Evolutionary conservation across 2,113 vertebrate genomes (phyloP), one percentile per base, ranked within the genome.

Genomic region (Nibea albiflora): DNA sequence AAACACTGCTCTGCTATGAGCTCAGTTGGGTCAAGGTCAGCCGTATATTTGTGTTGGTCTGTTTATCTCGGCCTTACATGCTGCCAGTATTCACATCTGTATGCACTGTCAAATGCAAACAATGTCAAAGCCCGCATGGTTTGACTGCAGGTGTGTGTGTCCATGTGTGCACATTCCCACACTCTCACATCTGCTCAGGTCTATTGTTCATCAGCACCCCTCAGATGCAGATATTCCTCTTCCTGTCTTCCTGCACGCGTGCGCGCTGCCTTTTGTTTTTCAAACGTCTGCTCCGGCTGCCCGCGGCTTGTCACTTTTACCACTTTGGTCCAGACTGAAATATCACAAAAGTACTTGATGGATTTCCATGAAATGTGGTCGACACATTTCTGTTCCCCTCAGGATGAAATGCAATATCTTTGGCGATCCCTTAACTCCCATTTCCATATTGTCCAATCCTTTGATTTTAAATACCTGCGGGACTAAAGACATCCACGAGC

Each of bases 11-110:
- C 53, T 14, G 50, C 52, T 58, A 1, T 46, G 44, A 69, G 75
- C 39, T 50, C 10, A 26, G 24, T 24, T 57, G 24, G 56, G 56
- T 57, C 56, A 1, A 19, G 56, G 57, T 78, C 64, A 66, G 54
- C n/a, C 35, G 17, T 28, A 4, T 82, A 65, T 79, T 75, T 75
- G 50, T 61, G 70, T 46, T 26, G 16, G 26, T 64, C 50, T 53
- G 20, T 75, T 75, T 49, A 53, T 62, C 47, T 47, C 31, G 31
- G 24, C 19, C 56, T 31, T 22, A 31, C 19, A 42, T 6, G 1
- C 31, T 49, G 71, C 56, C 65, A 62, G 15, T 35, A 46, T 54
- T 64, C 60, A 28, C 28, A 28, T 54, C n/a, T 10, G 16, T 14
- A 42, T 58, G 24, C 50, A 26, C 49, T 63, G 72, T 63, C 73